Evolutionary conservation across 2,888 invertebrate genomes (phyloP), one percentile per base, ranked within the genome.

Genomic region (Hemistola chrysoprasaria): DNA sequence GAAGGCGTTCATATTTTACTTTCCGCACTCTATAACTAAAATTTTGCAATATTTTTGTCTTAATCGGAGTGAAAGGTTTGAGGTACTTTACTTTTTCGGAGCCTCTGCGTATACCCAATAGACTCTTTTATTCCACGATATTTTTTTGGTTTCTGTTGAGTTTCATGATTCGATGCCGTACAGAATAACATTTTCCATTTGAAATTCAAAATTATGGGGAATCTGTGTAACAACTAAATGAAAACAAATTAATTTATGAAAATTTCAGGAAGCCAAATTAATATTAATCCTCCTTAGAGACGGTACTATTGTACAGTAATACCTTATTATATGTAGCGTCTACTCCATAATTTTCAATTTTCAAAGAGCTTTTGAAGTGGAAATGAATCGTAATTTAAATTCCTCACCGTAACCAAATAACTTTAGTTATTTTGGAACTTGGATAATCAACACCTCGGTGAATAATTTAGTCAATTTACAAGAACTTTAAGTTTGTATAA

Each of bases 291-390:
- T 47, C 47, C 36, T 11, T 38, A 43, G 47, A 43, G 37, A 33
- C 32, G 43, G 36, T 50, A 42, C 37, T 48, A 50, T 50, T 50
- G 41, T 53, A 38, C 27, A 48, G 47, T 53, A 48, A 50, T 53
- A 50, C 36, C 40, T 35, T 42, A 45, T 53, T 50, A 47, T 47
- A 49, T 43, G 45, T 39, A 40, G 33, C 42, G 40, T 22, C 37
- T 47, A 33, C 39, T 48, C 23, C 48, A 42, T 53, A 53, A 53
- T 49, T 53, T 53, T 50, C 53, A 53, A 50, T 53, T 50, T 47
- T 21, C 37, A 31, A 27, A 32, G 40, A 37, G 42, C 53, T 50
- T 50, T 50, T 53, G 53, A 53, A 53, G 53, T 50, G 50, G 42
- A 47, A 53, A 50, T 53, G 44, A 50, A 48, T 50, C 30, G 39